Percentiles rank a stretch among this genome's conserved stretches.
phyloP scores from a whole-genome alignment of 1,140 invertebrate species.

The Protaetia brevitarsis region DNA sequence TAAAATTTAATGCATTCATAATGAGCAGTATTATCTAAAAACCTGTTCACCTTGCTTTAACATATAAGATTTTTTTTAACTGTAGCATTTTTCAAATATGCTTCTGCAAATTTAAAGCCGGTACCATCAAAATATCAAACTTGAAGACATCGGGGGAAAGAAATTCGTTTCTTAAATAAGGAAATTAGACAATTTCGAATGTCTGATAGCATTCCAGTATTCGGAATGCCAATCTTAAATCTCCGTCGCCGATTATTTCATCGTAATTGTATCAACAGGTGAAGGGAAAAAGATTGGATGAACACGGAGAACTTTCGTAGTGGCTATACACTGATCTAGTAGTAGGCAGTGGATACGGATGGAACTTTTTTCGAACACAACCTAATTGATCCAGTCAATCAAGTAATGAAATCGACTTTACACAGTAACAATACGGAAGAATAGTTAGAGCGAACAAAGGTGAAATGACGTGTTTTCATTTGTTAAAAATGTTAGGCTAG shows the following conservation, averaged over 20 bases:
- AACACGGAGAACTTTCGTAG: neutral
- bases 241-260: constrained; percentile 10
- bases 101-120: too few species aligned
- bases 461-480: constrained; percentile 1
- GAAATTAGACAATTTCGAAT: constrained; percentile 26
- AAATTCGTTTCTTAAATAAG: constrained; percentile 21
- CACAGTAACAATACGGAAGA: neutral
- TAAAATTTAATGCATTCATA: too few species aligned
- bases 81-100: too few species aligned
- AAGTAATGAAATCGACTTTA: constrained; percentile 5
- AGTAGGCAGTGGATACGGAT: neutral
- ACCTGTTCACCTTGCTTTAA: too few species aligned
- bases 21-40: too few species aligned
- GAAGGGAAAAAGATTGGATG: constrained; percentile 10
- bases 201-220: neutral
- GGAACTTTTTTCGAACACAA: neutral
- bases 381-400: constrained; percentile 7
- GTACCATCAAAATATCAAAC: too few species aligned
- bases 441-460: neutral
- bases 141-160: neutral
- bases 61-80: too few species aligned
- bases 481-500: constrained; percentile 2
- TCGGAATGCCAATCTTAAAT: constrained; percentile 1
- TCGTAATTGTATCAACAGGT: constrained; percentile 8
- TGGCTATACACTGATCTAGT: neutral